These are phyloP conservation scores for Montipora foliosa DNA, from an alignment of 64 coral and sea anemone genomes.

Conservation along the genomic window DNA sequence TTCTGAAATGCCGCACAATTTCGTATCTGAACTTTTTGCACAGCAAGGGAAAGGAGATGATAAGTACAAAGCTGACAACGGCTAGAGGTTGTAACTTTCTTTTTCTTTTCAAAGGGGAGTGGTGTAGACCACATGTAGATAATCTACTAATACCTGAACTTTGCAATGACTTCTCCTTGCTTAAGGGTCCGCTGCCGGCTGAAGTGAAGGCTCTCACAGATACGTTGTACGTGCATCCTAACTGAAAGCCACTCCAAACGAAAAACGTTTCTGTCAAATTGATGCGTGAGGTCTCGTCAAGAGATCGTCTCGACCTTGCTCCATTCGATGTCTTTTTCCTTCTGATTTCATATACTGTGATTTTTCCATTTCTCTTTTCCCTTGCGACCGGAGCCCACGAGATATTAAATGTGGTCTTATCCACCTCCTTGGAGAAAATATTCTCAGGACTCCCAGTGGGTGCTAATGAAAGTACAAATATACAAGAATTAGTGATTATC, in stretches of 20 bases:
- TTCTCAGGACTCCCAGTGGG: not conserved
- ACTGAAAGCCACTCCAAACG: not conserved
- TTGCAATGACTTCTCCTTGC: not conserved
- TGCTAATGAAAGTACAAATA: not conserved
- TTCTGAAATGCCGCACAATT: too few species aligned
- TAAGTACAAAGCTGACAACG: too few species aligned
- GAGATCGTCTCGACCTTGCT: not conserved
- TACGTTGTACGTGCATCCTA: not conserved
- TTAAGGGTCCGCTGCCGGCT: not conserved
- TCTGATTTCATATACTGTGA: not conserved
- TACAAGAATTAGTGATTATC: too few species aligned
- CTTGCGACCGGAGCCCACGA: conserved; percentile 10
- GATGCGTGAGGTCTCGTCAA: not conserved
- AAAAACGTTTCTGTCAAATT: not conserved
- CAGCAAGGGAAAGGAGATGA: too few species aligned
- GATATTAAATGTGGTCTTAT: conserved; percentile 17
- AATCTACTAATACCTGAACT: not conserved
- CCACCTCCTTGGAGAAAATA: not conserved
- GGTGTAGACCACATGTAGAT: not conserved
- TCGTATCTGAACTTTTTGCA: too few species aligned
- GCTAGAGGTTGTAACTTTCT: too few species aligned
- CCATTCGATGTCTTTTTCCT: not conserved
- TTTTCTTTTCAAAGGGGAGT: not conserved
- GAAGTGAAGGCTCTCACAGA: conserved; percentile 13
- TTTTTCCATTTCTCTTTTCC: conserved; percentile 5